phyloP scores from a whole-genome alignment of 2,797 vertebrate species.

The Moxostoma hubbsi region DNA sequence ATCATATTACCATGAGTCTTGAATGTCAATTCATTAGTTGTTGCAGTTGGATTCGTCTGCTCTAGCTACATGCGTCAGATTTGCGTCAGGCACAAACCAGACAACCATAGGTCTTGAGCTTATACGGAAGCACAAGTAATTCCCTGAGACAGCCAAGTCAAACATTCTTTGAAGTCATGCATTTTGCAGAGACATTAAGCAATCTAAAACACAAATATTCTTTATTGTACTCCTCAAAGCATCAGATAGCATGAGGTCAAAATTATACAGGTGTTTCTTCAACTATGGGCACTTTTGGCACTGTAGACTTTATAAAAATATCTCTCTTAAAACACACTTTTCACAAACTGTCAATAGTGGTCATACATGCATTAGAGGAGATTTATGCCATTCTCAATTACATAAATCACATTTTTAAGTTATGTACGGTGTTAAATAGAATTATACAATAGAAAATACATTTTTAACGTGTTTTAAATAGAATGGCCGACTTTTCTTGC shows the following conservation, averaged over 20 bases:
- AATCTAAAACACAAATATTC: conserved; percentile 27
- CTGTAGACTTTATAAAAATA: too few species aligned
- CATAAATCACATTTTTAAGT: too few species aligned
- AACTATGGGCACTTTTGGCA: too few species aligned
- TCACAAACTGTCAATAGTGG: too few species aligned
- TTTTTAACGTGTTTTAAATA: too few species aligned
- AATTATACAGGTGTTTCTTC: too few species aligned
- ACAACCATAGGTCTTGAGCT: conserved; percentile 1
- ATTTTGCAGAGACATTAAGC: conserved; percentile 30
- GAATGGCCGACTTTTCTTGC: too few species aligned
- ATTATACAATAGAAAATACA: too few species aligned
- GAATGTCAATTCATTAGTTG: conserved; percentile 25
- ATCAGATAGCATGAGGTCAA: not conserved
- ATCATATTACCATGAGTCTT: conserved; percentile 26
- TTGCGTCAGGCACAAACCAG: conserved; percentile 17
- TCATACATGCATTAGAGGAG: too few species aligned
- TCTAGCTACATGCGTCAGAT: conserved; percentile 20
- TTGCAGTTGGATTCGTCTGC: conserved; percentile 5
- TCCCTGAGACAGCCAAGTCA: conserved; percentile 25
- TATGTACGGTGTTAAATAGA: too few species aligned
- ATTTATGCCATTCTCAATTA: too few species aligned
- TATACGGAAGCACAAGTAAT: not conserved
- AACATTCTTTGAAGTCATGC: conserved; percentile 17
- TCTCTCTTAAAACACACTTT: too few species aligned
- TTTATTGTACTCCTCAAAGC: conserved; percentile 35